Evolutionary conservation across 1,140 invertebrate genomes (phyloP), one percentile per base, ranked within the genome.

Genomic region (Latrodectus geometricus): DNA sequence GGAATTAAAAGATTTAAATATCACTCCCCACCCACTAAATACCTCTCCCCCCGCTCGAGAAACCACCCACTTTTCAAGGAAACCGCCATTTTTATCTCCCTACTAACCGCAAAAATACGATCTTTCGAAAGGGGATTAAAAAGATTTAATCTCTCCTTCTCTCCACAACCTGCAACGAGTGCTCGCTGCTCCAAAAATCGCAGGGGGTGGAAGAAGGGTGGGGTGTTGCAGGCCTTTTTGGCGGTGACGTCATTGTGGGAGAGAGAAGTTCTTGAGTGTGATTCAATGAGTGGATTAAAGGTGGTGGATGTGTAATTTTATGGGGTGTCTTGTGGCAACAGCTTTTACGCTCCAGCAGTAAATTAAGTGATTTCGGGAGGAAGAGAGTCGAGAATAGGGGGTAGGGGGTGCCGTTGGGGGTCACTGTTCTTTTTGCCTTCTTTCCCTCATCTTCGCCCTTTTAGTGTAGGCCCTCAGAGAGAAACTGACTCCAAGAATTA

Each of bases 281-380:
- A 86, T 86, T 86, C 83, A 86, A 86, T 86, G 83, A 86, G 74
- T 86, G 83, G 83, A 86, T 86, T 86, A 86, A 61, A 23, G 61
- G 82, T 35, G 79, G 68, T 72, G 79, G 79, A 15, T 49, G 72
- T 56, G 75, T 77, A 78, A 86, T 78, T 86, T 86, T 86, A 78
- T 70, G 74, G 68, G 74, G 74, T 77, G 72, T 78, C 83, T 72
- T 86, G 83, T 84, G 82, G 82, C 82, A 84, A 84, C 82, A 84
- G 82, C 83, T 77, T 77, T 86, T 86, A 73, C 74, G 83, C 23
- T 56, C 72, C 7, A 49, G 50, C 83, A 23, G 83, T 86, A 86
- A 86, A 86, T 86, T 86, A 86, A 86, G 73, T 50, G 83, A 86
- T 86, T 78, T 70, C 9, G 35, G 15, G 17, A 23, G 73, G 54